Conservation (phyloP, 2,888 invertebrate species). For the Drosophila pseudotakahashii region DNA sequence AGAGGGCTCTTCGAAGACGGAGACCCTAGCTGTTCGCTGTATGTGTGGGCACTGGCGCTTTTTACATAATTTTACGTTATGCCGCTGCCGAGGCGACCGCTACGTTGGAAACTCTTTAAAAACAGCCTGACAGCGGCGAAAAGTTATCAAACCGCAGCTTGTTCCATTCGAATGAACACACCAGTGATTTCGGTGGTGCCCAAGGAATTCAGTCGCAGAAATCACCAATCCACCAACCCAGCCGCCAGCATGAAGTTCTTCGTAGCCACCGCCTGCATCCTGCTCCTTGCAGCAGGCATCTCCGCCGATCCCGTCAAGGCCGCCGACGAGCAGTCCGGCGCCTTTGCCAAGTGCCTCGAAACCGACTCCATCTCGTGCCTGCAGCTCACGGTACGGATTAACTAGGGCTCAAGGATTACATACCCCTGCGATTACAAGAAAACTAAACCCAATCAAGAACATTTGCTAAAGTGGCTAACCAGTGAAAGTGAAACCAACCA, state of each 20-base stretch:
- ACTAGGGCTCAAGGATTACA: constrained; percentile 59
- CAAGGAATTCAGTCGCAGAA: constrained; percentile 61
- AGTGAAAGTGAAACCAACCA: constrained; percentile 65
- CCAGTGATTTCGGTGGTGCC: constrained; percentile 83
- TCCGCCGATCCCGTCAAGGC: constrained; percentile 80
- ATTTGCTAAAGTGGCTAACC: constrained; percentile 32
- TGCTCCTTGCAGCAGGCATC: constrained; percentile 81
- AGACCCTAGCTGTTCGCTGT: constrained; percentile 24
- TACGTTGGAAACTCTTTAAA: constrained; percentile 84
- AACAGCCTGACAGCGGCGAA: constrained; percentile 84
- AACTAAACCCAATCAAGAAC: constrained; percentile 27
- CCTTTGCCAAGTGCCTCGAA: constrained; percentile 86
- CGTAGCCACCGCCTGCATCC: constrained; percentile 81
- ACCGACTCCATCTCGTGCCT: constrained; percentile 88
- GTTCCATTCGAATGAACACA: constrained; percentile 85
- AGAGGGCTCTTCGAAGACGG: constrained; percentile 29
- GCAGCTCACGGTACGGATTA: constrained; percentile 86
- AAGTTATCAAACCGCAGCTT: constrained; percentile 85
- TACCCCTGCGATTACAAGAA: constrained; percentile 17
- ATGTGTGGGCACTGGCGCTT: constrained; percentile 51
- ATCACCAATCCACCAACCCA: constrained; percentile 50
- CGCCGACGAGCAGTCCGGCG: constrained; percentile 77
- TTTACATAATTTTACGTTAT: constrained; percentile 78
- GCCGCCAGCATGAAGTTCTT: constrained; percentile 82
- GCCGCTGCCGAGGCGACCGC: constrained; percentile 67